A percentile compares a stretch with the other conserved stretches of the same genome.
phyloP scores from a whole-genome alignment of 2,888 invertebrate species.

The Drosophila ezoana region DNA sequence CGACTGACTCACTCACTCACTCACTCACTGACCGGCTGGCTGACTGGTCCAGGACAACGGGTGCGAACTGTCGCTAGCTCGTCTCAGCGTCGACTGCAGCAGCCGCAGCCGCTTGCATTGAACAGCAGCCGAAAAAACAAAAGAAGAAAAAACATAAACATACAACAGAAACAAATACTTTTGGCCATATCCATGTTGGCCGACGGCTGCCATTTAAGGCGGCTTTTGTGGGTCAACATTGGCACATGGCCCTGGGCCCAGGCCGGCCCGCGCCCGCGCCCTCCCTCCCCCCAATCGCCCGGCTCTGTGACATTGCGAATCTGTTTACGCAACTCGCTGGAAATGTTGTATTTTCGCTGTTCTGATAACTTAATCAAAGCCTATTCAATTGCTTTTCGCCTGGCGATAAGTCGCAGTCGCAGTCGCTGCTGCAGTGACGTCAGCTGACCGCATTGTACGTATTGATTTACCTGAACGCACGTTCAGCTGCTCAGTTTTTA shows the following conservation, averaged over 20 bases:
- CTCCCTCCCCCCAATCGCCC: neutral
- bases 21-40: neutral
- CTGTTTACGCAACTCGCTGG: conserved; percentile 51
- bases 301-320: conserved; percentile 9
- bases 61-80: conserved; percentile 30
- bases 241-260: conserved; percentile 25
- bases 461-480: conserved; percentile 45
- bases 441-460: conserved; percentile 54
- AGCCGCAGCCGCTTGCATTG: conserved; percentile 20
- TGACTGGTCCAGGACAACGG: conserved; percentile 20
- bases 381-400: conserved; percentile 31
- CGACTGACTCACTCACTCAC: neutral
- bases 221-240: conserved; percentile 38
- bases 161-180: conserved; percentile 1
- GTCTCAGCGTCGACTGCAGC: conserved; percentile 44
- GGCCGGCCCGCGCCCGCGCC: neutral
- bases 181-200: conserved; percentile 37
- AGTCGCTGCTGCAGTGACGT: conserved; percentile 45
- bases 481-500: conserved; percentile 43
- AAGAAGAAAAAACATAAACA: neutral
- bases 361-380: conserved; percentile 66
- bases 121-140: conserved; percentile 18
- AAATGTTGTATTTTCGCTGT: conserved; percentile 11
- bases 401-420: conserved; percentile 40
- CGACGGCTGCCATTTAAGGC: conserved; percentile 39